phyloP scores from a whole-genome alignment of 2,888 invertebrate genomes.

The Epinotia demarniana region DNA sequence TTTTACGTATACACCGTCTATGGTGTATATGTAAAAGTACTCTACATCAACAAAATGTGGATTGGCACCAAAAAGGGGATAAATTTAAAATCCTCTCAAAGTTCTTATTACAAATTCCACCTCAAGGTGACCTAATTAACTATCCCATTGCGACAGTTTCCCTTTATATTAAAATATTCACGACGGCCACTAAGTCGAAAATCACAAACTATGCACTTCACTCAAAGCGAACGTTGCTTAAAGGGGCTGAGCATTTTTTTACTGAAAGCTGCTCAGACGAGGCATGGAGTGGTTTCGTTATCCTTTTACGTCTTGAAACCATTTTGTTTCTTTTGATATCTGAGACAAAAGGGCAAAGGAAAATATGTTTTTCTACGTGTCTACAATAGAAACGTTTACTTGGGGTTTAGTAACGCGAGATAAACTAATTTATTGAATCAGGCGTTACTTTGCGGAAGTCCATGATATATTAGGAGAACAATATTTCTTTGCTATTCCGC shows the following conservation, averaged over 20 bases:
- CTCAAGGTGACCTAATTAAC: slow-evolving; percentile 4
- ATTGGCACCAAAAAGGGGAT: background rate
- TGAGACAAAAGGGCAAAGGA: no score
- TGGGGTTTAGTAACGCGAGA: no score
- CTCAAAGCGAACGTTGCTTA: background rate
- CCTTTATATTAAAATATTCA: slow-evolving; percentile 15
- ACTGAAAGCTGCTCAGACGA: background rate
- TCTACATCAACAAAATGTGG: background rate
- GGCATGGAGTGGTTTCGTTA: background rate
- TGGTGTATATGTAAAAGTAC: background rate
- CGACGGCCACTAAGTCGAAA: background rate
- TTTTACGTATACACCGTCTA: no score
- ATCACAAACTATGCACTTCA: background rate
- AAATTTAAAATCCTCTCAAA: background rate
- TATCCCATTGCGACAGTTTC: background rate
- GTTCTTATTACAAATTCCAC: background rate
- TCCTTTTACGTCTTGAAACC: no score
- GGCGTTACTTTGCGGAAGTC: no score
- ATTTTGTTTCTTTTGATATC: no score
- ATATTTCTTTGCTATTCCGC: no score
- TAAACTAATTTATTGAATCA: no score
- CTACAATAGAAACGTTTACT: no score
- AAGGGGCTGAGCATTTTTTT: background rate
- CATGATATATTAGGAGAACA: no score
- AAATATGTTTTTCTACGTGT: no score